Percentiles rank a stretch among this genome's conserved stretches.
Conservation (phyloP, 2,113 vertebrate species). For the Trogon melanurus region DNA sequence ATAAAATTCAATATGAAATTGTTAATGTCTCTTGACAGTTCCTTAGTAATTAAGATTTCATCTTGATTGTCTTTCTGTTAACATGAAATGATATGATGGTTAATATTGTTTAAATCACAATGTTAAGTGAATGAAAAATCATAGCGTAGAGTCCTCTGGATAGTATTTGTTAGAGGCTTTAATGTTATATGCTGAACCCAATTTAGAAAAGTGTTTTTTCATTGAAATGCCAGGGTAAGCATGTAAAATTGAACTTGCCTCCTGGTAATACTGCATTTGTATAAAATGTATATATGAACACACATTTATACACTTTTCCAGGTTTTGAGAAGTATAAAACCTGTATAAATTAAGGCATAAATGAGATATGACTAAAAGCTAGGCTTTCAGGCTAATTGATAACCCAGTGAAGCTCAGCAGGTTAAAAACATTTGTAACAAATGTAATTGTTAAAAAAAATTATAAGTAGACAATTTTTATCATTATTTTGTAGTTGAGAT, state of each 20-base stretch:
- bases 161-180: slow-evolving; percentile 1
- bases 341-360: not conserved
- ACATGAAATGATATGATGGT: slow-evolving; percentile 30
- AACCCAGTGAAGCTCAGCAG: not conserved
- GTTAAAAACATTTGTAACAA: not conserved
- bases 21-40: slow-evolving; percentile 48
- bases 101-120: slow-evolving; percentile 58
- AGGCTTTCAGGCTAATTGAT: not conserved
- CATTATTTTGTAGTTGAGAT: not conserved
- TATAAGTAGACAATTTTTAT: not conserved
- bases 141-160: not conserved
- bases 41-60: slow-evolving; percentile 50
- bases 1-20: slow-evolving; percentile 36
- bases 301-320: not conserved
- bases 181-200: not conserved
- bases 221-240: not conserved
- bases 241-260: not conserved
- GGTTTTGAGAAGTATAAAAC: not conserved
- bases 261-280: not conserved
- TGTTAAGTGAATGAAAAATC: slow-evolving; percentile 51
- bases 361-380: not conserved
- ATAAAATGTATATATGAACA: not conserved
- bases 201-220: not conserved
- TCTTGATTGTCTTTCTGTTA: slow-evolving; percentile 54
- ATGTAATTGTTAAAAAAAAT: not conserved